These are phyloP conservation scores for Drosophila truncata DNA, from an alignment of 1,140 invertebrate species.

Conservation along the genomic window DNA sequence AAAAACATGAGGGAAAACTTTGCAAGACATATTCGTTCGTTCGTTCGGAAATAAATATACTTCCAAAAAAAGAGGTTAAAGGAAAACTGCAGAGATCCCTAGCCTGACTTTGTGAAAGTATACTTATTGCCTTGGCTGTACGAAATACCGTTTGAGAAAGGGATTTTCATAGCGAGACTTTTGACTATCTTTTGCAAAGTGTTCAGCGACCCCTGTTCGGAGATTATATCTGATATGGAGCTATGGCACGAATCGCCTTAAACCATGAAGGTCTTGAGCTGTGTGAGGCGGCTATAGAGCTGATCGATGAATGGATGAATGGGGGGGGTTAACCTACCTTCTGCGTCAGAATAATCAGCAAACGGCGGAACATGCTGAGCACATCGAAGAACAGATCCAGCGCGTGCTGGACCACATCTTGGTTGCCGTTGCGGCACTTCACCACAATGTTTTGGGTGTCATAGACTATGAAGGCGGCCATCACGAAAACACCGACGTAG, in stretches of 20 bases:
- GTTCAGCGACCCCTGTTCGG: conserved; percentile 35
- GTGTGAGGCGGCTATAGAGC: conserved; percentile 35
- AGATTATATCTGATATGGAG: conserved; percentile 17
- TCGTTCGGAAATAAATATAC: conserved; percentile 68
- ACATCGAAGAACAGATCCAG: conserved; percentile 97
- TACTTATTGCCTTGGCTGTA: conserved; percentile 68
- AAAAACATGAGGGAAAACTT: conserved; percentile 52
- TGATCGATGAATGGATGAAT: neutral
- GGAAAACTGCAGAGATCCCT: conserved; percentile 4
- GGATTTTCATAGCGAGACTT: conserved; percentile 24
- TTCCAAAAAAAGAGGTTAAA: conserved; percentile 25
- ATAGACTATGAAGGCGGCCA: conserved; percentile 97
- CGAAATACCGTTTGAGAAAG: conserved; percentile 45
- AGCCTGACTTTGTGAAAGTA: conserved; percentile 71
- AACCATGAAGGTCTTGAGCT: conserved; percentile 78
- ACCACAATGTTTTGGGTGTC: conserved; percentile 98
- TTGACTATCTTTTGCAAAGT: conserved; percentile 53
- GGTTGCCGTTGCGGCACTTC: conserved; percentile 94
- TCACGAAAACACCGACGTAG: conserved; percentile 94
- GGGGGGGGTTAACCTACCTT: conserved; percentile 88
- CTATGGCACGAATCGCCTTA: conserved; percentile 28
- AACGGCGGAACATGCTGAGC: conserved; percentile 94
- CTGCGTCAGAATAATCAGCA: conserved; percentile 95
- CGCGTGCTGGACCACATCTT: conserved; percentile 96
- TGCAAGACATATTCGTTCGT: conserved; percentile 40